phyloP scores from a whole-genome alignment of 1,140 invertebrate species.

The Aphaenogaster ashmeadi region DNA sequence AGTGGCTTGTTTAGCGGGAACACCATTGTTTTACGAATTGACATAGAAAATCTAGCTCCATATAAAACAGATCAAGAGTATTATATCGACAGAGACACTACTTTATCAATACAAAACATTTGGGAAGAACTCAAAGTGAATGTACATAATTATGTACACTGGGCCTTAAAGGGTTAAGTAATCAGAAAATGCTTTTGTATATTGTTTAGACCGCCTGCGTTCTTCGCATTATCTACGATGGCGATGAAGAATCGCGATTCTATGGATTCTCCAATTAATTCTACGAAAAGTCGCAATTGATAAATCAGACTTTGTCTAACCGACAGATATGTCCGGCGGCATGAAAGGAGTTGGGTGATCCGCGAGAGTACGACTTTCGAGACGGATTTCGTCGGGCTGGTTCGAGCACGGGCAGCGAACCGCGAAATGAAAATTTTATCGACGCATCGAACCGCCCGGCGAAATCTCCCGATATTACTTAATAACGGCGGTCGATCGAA shows the following conservation, averaged over 20 bases:
- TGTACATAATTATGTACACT: no score
- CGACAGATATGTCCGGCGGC: conserved; percentile 21
- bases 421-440: conserved; percentile 86
- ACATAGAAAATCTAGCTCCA: no score
- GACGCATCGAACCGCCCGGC: conserved; percentile 77
- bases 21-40: no score
- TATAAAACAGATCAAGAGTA: no score
- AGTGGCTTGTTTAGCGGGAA: no score
- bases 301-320: conserved; percentile 22
- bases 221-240: background rate
- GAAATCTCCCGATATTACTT: conserved; percentile 81
- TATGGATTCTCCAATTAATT: conserved; percentile 67
- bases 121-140: no score
- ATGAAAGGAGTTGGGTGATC: conserved; percentile 7
- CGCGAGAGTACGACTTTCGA: conserved; percentile 40
- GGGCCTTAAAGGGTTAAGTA: background rate
- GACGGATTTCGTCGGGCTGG: conserved; percentile 65
- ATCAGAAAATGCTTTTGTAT: background rate
- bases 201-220: background rate
- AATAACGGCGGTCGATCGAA: conserved; percentile 78
- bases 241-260: background rate
- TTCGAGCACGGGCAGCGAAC: conserved; percentile 75
- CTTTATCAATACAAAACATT: no score
- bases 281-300: conserved; percentile 45
- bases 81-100: no score